These are phyloP conservation scores for Ammodramus savannarum DNA, from an alignment of 2,113 vertebrate genomes.

Conservation along the genomic window DNA sequence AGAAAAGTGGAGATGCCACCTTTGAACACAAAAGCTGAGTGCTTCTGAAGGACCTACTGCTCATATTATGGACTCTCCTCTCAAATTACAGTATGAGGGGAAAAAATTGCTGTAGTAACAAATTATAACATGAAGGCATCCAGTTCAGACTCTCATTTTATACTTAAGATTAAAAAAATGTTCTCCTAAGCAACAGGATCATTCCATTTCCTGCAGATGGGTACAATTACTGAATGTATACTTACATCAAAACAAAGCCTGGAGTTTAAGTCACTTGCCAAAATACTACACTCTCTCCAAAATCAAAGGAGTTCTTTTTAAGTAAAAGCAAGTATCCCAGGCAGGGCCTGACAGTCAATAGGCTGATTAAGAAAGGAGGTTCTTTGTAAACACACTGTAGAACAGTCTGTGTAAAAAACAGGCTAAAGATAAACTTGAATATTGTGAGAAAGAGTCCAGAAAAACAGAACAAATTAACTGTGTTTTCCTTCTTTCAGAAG, in stretches of 20 bases:
- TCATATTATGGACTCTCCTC: background rate
- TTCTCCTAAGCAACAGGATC: background rate
- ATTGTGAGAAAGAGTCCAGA: background rate
- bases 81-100: background rate
- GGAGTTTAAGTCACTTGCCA: background rate
- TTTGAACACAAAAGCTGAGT: background rate
- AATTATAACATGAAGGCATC: background rate
- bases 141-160: background rate
- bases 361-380: background rate
- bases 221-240: background rate
- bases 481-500: background rate
- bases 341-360: background rate
- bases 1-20: background rate
- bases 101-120: background rate
- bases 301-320: background rate
- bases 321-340: background rate
- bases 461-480: background rate
- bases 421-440: slow-evolving; percentile 3
- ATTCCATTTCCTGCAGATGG: background rate
- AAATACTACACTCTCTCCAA: background rate
- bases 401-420: background rate
- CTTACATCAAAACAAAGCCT: background rate
- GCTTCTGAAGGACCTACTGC: background rate
- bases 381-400: background rate
- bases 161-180: background rate